These are phyloP conservation scores for Caenorhabditis parvicauda DNA, from an alignment of 2,888 invertebrate genomes.

Conservation along the genomic window DNA sequence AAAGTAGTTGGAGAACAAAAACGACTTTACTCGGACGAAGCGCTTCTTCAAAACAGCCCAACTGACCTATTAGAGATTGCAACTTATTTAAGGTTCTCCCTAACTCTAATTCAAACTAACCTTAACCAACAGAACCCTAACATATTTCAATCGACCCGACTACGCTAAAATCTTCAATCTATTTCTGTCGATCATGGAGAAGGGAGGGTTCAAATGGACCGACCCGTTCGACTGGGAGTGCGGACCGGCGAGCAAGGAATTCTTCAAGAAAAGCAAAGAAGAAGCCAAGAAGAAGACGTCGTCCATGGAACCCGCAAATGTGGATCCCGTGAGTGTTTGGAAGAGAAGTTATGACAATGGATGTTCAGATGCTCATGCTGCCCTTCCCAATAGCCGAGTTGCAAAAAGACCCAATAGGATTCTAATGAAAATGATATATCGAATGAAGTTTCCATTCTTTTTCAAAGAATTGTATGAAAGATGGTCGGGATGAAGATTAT, in stretches of 20 bases:
- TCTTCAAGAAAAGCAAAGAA: neutral
- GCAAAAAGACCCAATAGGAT: conserved; percentile 7
- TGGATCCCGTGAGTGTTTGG: neutral
- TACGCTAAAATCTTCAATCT: conserved; percentile 29
- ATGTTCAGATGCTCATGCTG: too few species aligned
- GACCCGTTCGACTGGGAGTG: conserved; percentile 37
- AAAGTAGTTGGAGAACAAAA: conserved; percentile 28
- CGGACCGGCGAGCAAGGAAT: conserved; percentile 2
- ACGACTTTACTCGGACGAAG: conserved; percentile 15
- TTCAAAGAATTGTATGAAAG: too few species aligned
- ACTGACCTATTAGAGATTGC: conserved; percentile 29
- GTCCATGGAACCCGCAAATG: neutral
- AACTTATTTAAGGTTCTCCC: conserved; percentile 3
- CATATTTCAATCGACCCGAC: conserved; percentile 36
- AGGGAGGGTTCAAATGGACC: conserved; percentile 28
- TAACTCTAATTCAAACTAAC: neutral
- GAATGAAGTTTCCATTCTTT: conserved; percentile 21
- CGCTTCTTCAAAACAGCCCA: conserved; percentile 29
- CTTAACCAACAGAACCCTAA: conserved; percentile 10
- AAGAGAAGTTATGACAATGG: neutral
- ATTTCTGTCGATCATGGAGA: conserved; percentile 25
- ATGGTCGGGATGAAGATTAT: too few species aligned
- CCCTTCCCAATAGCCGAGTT: conserved; percentile 6
- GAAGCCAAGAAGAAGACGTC: neutral
- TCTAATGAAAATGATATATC: neutral